Evolutionary conservation across 1,140 invertebrate genomes (phyloP), one percentile per base, ranked within the genome.

Genomic region (Drosophila elegans): DNA sequence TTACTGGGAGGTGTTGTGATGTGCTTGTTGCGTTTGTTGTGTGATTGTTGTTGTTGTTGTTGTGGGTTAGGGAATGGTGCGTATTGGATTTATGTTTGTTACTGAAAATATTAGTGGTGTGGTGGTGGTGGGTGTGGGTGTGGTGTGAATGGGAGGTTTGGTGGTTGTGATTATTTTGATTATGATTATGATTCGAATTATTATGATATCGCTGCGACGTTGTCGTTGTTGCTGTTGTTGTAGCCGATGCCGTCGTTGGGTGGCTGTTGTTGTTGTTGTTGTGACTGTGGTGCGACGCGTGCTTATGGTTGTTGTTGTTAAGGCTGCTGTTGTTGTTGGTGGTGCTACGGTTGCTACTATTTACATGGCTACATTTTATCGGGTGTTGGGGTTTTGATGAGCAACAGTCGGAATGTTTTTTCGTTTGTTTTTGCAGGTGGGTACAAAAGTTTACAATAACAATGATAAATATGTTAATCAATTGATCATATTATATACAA

Each of bases 391-490:
- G 69, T 82, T 69, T 69, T 69, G 34, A 72, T 78, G 78, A 78
- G 60, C 74, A 85, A 86, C 82, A 86, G 78, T 86, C 83, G 67
- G 63, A 75, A 88, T 81, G 85, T 81, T 78, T 80, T 71, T 32
- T 76, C 49, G 46, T 59, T 55, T 61, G 41, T 46, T 38, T 39
- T 49, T 79, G 16, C 52, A 60, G 62, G 60, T 88, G 69, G 79
- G 75, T 88, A 88, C 84, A 89, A 86, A 66, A 89, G 10, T 89
- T 80, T 83, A 88, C 84, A 88, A 88, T 83, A 86, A 85, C 71
- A 83, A 86, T 89, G 79, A 82, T 71, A 77, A 88, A 89, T 77
- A 77, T 88, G 83, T 88, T 88, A 88, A 89, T 88, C 80, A 88
- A 80, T 80, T 88, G 72, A 88, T 78, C 55, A 60, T 62, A 78